Evolutionary conservation across 2,888 invertebrate genomes (phyloP).

Genomic region (Tachina grossa): DNA sequence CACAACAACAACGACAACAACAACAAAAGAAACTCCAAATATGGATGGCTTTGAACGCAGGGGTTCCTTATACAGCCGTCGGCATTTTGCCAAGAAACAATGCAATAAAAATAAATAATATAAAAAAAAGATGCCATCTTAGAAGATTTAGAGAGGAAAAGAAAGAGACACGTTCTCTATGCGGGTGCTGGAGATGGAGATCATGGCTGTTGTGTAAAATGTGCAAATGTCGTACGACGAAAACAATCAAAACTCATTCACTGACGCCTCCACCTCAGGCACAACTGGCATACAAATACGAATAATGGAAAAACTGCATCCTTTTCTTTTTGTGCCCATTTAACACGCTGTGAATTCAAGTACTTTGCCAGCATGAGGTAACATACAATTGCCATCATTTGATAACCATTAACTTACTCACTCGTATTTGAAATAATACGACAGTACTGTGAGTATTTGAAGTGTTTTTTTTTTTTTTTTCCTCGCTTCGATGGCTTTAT

Average conservation of each 20-base stretch:
- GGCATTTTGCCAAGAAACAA: conserved; percentile 55
- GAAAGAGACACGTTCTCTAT: conserved; percentile 56
- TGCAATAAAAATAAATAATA: conserved; percentile 3
- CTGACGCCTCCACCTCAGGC: conserved; percentile 55
- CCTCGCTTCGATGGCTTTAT: conserved; percentile 14
- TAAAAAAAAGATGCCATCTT: neutral
- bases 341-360: conserved; percentile 68
- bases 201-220: conserved; percentile 40
- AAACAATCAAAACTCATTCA: conserved; percentile 64
- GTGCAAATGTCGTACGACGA: conserved; percentile 68
- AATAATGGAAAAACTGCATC: neutral
- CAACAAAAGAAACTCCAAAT: conserved; percentile 37
- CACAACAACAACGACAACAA: neutral
- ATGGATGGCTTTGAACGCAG: conserved; percentile 44
- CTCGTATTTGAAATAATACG: conserved; percentile 21
- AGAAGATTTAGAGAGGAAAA: neutral
- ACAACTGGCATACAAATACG: conserved; percentile 43
- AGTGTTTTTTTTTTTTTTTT: conserved; percentile 7
- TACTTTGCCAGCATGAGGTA: conserved; percentile 65
- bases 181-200: conserved; percentile 46
- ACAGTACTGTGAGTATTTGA: neutral
- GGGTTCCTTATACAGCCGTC: conserved; percentile 62
- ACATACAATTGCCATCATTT: conserved; percentile 65
- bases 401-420: conserved; percentile 68
- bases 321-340: conserved; percentile 5